Base-by-base conservation (phyloP, 2,888 invertebrate species). In the Pachliopta kotzebuea region DNA sequence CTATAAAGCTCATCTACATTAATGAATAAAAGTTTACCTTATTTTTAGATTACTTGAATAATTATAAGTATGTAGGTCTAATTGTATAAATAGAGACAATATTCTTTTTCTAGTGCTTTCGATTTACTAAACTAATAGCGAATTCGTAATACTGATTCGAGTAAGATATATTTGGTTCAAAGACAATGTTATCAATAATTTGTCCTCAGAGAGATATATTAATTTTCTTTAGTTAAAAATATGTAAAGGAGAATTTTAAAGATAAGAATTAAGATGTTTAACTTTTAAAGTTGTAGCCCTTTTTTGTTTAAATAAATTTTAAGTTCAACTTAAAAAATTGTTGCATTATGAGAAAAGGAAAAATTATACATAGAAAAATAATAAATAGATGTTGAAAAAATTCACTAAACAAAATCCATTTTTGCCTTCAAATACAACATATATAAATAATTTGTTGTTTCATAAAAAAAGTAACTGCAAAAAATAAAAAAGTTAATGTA, bases 1-100 rank as follows among this genome's bases (percentile, higher is more conserved):
- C 60, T 65, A 61, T 57, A 20, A 65, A 65, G 57, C 61, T 65
- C 61, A 57, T 57, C 61, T 61, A 61, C 56, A 60, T 53, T 37
- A 57, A 49, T 54, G 37, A 52, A 18, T 31, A 60, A 49, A 55
- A 26, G 24, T 56, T 42, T 54, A 18, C 53, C 37, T n/a, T 26
- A 65, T 52, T 21, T 37, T 42, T 23, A 65, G 14, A 4, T 21
- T 60, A 57, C 56, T 29, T 57, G n/a, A 50, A 57, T 56, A 56
- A 42, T 56, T 60, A 37, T 21, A 64, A 60, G 49, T 42, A 26
- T 11, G 8, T 31, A 17, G 57, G 29, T 37, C 54, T 61, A 31
- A 57, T 50, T 55, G 20, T 59, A 59, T 65, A 55, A 65, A 61
- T 65, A 54, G 31, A 64, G 23, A 63, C 26, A 50, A 63, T 54